phyloP scores from a whole-genome alignment of 2,797 vertebrate genomes.

The Falco rusticolus region DNA sequence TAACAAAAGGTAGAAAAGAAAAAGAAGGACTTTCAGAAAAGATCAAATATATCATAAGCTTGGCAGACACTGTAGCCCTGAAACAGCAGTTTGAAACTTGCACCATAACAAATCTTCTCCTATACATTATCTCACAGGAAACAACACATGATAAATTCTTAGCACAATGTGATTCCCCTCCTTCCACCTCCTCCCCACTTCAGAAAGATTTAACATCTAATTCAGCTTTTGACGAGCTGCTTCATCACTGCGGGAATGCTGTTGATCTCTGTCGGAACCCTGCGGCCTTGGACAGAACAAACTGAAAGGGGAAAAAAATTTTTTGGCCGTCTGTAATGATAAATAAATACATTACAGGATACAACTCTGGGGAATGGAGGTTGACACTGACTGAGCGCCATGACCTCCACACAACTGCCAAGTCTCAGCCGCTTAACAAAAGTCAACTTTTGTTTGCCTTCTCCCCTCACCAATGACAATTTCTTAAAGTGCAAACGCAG shows the following conservation, averaged over 20 bases:
- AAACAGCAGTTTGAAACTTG: conserved; percentile 88
- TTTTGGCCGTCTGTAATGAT: conserved; percentile 75
- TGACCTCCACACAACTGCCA: conserved; percentile 77
- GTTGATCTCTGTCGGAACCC: conserved; percentile 88
- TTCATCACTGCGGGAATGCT: conserved; percentile 86
- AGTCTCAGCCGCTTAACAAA: conserved; percentile 66
- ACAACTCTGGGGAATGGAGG: conserved; percentile 73
- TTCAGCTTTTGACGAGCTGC: conserved; percentile 90
- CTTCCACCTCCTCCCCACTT: conserved; percentile 79
- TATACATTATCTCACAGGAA: conserved; percentile 91
- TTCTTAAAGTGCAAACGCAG: conserved; percentile 61
- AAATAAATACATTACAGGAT: conserved; percentile 83
- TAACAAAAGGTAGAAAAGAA: conserved; percentile 6
- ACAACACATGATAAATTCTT: conserved; percentile 95
- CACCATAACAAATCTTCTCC: conserved; percentile 81
- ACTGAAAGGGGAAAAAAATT: conserved; percentile 62
- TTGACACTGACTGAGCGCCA: conserved; percentile 73
- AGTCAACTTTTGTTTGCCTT: conserved; percentile 71
- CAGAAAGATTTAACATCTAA: conserved; percentile 99
- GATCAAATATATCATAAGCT: conserved; percentile 80
- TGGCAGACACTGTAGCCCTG: conserved; percentile 87
- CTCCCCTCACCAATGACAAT: conserved; percentile 43
- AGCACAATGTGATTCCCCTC: conserved; percentile 82
- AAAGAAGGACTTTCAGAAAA: conserved; percentile 62
- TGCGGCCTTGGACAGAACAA: conserved; percentile 88